Base-by-base conservation (phyloP, 2,113 vertebrate species). In the Pelusios castaneus region DNA sequence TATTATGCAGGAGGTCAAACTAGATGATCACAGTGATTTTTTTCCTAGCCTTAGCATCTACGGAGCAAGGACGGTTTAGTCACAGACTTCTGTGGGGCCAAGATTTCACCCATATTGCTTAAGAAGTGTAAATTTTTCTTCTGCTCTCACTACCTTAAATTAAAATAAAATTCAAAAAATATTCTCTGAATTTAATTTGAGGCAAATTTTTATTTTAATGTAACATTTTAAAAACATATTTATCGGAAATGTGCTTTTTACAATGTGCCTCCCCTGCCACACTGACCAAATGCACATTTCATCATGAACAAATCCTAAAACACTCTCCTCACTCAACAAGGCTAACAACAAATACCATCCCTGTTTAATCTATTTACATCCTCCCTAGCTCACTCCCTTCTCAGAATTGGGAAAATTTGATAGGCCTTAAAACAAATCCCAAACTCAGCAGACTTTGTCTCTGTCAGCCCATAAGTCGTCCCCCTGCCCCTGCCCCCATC, bases 251-350 rank as follows among this genome's bases (percentile, higher is more conserved):
- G 10, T 52, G 14, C 17, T 52, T 52, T 29, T 58, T 29, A 58
- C 8, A 22, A 27, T 27, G 5, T 58, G 25, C 56, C 56, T 58
- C 21, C 56, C 56, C 7, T 58, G 29, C 12, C 29, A 56, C 27
- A 5, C 14, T 31, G 4, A 73, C 31, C 79, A 0, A 0, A 54
- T 52, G 12, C 11, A 12, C 82, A n/a, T 45, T 55, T 70, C 12
- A 34, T 85, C 2, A 63, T 5, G 16, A 87, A 92, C 92, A 88
- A 34, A 58, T 27, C n/a, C 6, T 38, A 70, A 6, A 76, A 92
- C 75, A n/a, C 34, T 27, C 5, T 47, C 22, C 14, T 2, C 10
- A 47, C 41, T 45, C 25, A 10, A 41, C n/a, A 24, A 38, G 22
- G 11, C 11, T 43, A 41, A 73, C 4, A 76, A 14, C 24, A 43